Conservation (phyloP, 2,113 vertebrate genomes). For the Rhagologus leucostigma region DNA sequence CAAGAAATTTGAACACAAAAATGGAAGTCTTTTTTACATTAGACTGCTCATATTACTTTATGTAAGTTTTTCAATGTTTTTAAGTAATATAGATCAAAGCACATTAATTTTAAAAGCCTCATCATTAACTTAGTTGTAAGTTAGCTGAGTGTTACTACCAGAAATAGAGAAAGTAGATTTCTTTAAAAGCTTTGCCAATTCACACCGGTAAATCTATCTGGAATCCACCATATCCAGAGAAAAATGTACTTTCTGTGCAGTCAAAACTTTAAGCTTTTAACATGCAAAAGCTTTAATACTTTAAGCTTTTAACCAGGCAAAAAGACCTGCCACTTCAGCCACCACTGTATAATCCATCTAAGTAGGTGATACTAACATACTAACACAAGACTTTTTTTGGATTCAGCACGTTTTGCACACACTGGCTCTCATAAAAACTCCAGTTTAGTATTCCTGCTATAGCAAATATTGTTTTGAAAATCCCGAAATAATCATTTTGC, state of each 20-base stretch:
- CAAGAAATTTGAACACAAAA: neutral
- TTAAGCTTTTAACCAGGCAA: neutral
- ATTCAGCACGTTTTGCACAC: slow-evolving; percentile 20
- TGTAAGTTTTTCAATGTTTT: neutral
- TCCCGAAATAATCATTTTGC: slow-evolving; percentile 9
- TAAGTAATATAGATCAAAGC: neutral
- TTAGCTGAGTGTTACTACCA: neutral
- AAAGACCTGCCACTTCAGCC: neutral
- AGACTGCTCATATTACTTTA: neutral
- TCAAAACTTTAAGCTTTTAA: neutral
- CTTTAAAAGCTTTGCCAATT: neutral
- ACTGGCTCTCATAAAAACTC: slow-evolving; percentile 28
- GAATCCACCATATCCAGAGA: neutral
- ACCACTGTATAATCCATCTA: neutral
- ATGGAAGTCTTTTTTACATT: neutral
- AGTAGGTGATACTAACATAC: neutral
- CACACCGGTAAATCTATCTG: neutral
- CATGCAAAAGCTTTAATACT: neutral
- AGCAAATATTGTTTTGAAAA: slow-evolving; percentile 35
- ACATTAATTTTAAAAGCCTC: neutral
- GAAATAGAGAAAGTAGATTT: neutral
- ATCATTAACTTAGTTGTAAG: neutral
- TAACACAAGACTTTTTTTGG: neutral
- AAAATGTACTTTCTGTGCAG: neutral
- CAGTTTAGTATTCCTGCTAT: slow-evolving; percentile 12